Evolutionary conservation across 1,140 invertebrate species (phyloP), one percentile per base, ranked within the genome.

Genomic region (Pseudomyrmex gracilis): DNA sequence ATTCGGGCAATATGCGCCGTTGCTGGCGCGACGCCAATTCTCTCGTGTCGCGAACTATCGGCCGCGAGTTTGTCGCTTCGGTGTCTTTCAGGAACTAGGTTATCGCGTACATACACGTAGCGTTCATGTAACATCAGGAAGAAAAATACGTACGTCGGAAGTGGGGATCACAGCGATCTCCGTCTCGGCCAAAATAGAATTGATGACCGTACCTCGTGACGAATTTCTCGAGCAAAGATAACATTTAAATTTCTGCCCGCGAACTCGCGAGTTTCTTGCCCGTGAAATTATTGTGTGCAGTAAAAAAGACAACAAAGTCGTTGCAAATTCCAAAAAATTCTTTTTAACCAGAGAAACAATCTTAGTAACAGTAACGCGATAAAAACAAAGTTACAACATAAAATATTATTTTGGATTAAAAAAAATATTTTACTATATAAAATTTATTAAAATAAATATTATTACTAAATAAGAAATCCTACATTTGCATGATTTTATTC

Each of bases 21-120:
- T 85, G 83, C 64, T 85, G 83, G 82, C 63, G 34, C 68, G 34
- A 1, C 20, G 83, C 84, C 85, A 87, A 67, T 55, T 15, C 9
- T 22, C 71, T 73, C 71, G n/a, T 61, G 60, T 45, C 70, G 13
- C 49, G 55, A 68, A 13, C 51, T 45, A 20, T 17, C 49, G n/a
- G 34, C 24, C 63, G 84, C 49, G 82, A 73, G 55, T 83, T 64
- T 43, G 85, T 84, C 85, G 47, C 67, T 55, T 45, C 45, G 51
- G 2, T 80, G 67, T 73, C 53, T 80, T 80, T 60, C 15, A 17
- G 67, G 45, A 80, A 80, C 45, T 73, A 66, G 77, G 67, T 80
- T 58, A 71, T 80, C 64, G 24, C 51, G 20, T 60, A 73, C 51
- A 15, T 60, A 73, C 55, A 80, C 67, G 67, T 73, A 34, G 67